Percentiles rank a stretch among this genome's conserved stretches.
Evolutionary conservation across 2,888 invertebrate species (phyloP).

Genomic region (Azorinus chamasolen): DNA sequence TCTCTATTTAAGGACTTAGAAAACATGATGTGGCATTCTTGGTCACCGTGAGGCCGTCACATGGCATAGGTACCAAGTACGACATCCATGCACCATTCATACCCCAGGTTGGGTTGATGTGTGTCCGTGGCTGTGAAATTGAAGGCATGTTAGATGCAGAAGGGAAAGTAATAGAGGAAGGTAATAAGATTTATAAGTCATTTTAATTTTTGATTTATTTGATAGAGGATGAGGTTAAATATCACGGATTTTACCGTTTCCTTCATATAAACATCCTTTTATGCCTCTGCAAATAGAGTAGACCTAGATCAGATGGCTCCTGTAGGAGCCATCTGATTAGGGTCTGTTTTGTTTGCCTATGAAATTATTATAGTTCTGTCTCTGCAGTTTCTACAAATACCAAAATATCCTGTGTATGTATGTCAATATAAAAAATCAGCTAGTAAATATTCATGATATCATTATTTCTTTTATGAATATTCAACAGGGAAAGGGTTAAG

Average conservation of each 20-base stretch:
- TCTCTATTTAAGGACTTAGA: conserved; percentile 89
- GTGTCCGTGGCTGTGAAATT: conserved; percentile 98
- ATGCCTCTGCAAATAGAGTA: too few species aligned
- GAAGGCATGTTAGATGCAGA: conserved; percentile 99
- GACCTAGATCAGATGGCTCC: too few species aligned
- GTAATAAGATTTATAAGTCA: conserved; percentile 62
- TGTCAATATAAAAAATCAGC: too few species aligned
- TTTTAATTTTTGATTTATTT: neutral
- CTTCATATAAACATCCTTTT: too few species aligned
- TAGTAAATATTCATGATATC: too few species aligned
- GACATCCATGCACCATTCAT: conserved; percentile 91
- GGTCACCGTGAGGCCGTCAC: conserved; percentile 94
- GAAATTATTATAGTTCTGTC: too few species aligned
- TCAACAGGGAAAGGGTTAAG: too few species aligned
- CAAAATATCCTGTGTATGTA: too few species aligned
- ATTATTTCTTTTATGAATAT: too few species aligned
- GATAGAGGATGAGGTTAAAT: neutral
- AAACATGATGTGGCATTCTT: conserved; percentile 99
- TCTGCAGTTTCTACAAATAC: too few species aligned
- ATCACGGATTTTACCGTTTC: neutral
- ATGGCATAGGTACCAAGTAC: conserved; percentile 91
- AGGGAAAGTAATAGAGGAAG: conserved; percentile 97
- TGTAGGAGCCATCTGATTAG: too few species aligned
- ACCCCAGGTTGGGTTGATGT: conserved; percentile 96
- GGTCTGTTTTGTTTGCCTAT: too few species aligned